phyloP scores from a whole-genome alignment of 1,140 invertebrate genomes.

The Centruroides vittatus region DNA sequence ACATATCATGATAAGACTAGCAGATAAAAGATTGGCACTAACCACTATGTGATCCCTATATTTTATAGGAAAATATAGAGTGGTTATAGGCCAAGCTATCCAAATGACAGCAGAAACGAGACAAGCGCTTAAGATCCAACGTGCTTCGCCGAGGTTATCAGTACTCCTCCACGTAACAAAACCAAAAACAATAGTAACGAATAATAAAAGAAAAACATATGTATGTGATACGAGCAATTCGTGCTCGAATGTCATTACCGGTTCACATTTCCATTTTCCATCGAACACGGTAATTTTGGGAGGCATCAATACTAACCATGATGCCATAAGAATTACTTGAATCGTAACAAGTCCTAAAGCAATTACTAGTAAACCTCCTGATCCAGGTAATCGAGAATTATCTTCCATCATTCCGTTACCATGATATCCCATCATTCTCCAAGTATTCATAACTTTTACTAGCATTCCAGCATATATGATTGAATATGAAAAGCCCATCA shows the following conservation, averaged over 20 bases:
- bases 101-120: slow-evolving; percentile 27
- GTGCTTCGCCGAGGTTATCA: slow-evolving; percentile 24
- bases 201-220: slow-evolving; percentile 34
- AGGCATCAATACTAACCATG: slow-evolving; percentile 33
- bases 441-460: slow-evolving; percentile 34
- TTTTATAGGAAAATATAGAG: too few relatives aligned
- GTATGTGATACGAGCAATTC: slow-evolving; percentile 34
- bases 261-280: background rate
- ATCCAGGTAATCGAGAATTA: slow-evolving; percentile 11
- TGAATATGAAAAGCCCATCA: slow-evolving; percentile 33
- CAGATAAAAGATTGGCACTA: slow-evolving; percentile 28
- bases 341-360: slow-evolving; percentile 29
- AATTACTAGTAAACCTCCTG: slow-evolving; percentile 30
- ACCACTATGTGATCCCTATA: slow-evolving; percentile 10
- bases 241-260: slow-evolving; percentile 2
- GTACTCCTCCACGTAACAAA: slow-evolving; percentile 29
- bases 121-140: slow-evolving; percentile 33
- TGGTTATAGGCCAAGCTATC: slow-evolving; percentile 28
- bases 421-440: slow-evolving; percentile 26
- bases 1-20: slow-evolving; percentile 26
- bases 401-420: slow-evolving; percentile 17
- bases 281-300: slow-evolving; percentile 12
- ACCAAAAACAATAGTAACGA: slow-evolving; percentile 29
- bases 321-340: slow-evolving; percentile 30
- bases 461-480: slow-evolving; percentile 33